Evolutionary conservation across 1,140 invertebrate genomes (phyloP), one percentile per base, ranked within the genome.

Genomic region (Cataglyphis hispanica): DNA sequence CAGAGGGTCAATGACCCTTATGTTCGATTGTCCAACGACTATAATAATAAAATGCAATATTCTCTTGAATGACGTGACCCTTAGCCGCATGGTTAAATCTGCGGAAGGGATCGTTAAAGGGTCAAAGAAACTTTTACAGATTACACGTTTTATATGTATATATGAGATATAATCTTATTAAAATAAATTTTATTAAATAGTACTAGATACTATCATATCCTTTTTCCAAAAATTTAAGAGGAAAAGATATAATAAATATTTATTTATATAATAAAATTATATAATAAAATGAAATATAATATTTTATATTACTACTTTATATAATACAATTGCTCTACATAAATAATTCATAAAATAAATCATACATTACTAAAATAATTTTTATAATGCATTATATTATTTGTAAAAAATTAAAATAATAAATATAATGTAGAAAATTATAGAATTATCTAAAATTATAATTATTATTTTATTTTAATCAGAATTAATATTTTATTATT

Each of bases 11-110:
- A 69, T 31, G 64, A 27, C 2, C 75, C 13, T 5, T 1, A 46
- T 27, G 75, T 60, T 69, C 56, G 43, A 70, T 80, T n/a, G 64
- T 19, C 43, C 37, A 80, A 70, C 64, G 56, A 27, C 22, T 40
- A 19, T 56, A 67, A 19, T 56, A 67, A 60, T 66, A 27, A 37
- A 56, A 60, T 43, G 34, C 53, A 37, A n/a, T 22, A 25, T 27
- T 37, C 64, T 70, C 50, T 70, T 25, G 63, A 46, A 61, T 61
- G 78, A 70, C 50, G 2, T 31, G 53, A 34, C 22, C 53, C 53
- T 70, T 60, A 25, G 27, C 8, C 25, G 40, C 58, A 16, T 22
- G 43, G 25, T 37, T 69, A 61, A 80, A 70, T 69, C 61, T 22
- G 74, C 40, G 40, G 19, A 69, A 67, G 50, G 10, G 60, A 50